Conservation (phyloP, 1,140 invertebrate genomes). For the Delia radicum region DNA sequence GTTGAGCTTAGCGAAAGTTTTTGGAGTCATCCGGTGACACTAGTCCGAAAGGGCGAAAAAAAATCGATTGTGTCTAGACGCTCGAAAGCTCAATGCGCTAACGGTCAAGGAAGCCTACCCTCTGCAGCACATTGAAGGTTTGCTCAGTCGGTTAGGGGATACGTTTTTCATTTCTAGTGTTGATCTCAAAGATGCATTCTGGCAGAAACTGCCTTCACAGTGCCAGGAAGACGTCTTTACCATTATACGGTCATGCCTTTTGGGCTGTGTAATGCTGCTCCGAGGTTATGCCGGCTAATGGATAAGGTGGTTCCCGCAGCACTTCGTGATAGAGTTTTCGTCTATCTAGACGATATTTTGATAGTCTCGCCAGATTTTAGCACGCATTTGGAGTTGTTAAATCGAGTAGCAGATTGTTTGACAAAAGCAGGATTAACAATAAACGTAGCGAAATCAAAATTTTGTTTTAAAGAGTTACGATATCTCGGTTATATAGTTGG, state of each 20-base stretch:
- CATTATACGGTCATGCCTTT: constrained; percentile 26
- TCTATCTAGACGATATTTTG: constrained; percentile 3
- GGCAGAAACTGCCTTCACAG: constrained; percentile 56
- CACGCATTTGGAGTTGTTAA: background rate
- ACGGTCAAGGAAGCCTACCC: constrained; percentile 24
- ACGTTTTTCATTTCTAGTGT: constrained; percentile 5
- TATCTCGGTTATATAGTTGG: constrained; percentile 26
- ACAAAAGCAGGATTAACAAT: background rate
- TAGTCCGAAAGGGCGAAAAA: constrained; percentile 1
- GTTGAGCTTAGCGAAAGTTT: background rate
- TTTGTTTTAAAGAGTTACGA: background rate
- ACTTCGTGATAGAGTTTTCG: background rate
- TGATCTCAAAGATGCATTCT: constrained; percentile 46
- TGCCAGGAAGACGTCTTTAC: constrained; percentile 28
- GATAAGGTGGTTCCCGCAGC: background rate
- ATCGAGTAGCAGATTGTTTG: background rate
- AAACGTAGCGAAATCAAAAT: background rate
- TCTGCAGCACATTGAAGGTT: constrained; percentile 17
- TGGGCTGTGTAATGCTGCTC: background rate
- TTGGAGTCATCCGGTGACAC: background rate
- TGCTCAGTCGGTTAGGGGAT: constrained; percentile 3
- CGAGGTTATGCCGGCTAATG: background rate
- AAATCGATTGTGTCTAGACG: constrained; percentile 19
- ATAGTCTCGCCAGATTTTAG: constrained; percentile 40
- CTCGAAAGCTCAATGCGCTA: constrained; percentile 12